Evolutionary conservation across 2,113 vertebrate genomes (phyloP), one percentile per base, ranked within the genome.

Genomic region (Cygnus buccinator): DNA sequence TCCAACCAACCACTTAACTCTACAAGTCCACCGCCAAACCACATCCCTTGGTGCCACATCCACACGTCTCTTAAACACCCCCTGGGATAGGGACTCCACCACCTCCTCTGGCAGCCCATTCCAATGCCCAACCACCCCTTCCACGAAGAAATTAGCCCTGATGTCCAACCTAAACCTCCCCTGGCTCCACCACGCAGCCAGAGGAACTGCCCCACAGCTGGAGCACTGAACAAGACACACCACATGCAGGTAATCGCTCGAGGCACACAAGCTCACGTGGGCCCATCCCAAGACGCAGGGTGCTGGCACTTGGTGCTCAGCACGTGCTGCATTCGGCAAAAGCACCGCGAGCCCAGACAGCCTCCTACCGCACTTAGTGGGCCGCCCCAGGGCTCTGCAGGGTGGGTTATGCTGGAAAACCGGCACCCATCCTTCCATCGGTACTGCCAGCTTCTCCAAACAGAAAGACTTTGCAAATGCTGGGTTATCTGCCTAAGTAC

Each of bases 241-340:
- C n/a, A 63, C 3, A 41, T 2, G 17, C 59, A 61, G 33, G 35
- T 44, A 77, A 81, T 15, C 50, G 33, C 52, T 81, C 37, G 55
- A 73, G 46, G 57, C n/a, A 68, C 19, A 43, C 4, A 72, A 88
- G n/a, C 54, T 73, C 41, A 2, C 35, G 48, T 2, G 10, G 41
- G 35, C 10, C 1, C 1, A 31, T 62, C 39, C 1, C 20, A 88
- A 80, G 52, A 21, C 0, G 59, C 4, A 65, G 37, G 4, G 48
- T 62, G 31, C 41, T 31, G 22, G 41, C 43, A 61, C 11, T 50
- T 74, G 6, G 35, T 81, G n/a, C 35, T 78, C 37, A 70, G 52
- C 26, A 65, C 18, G 65, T 10, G 35, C 20, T 63, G 41, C 33
- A 62, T 59, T 26, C 70, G 62, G 41, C 28, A 89, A 43, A 76